Base-by-base conservation (phyloP, 2,888 invertebrate species). In the Hydrotaea diabolus region DNA sequence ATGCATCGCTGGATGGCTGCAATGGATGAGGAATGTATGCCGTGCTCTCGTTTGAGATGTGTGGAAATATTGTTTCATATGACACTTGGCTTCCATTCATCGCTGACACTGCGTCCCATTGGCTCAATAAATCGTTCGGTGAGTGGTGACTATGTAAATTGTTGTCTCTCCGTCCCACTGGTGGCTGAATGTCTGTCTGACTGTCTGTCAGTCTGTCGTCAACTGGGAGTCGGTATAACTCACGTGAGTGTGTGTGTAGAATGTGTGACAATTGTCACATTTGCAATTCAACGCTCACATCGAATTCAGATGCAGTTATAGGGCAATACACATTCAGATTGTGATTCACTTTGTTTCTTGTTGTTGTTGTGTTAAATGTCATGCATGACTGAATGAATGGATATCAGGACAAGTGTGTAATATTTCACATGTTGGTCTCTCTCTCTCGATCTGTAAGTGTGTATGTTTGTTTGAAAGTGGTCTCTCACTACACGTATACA, bases 21-120 rank as follows among this genome's bases (percentile, higher is more conserved):
- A 19, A 71, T 59, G 31, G 57, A 71, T 15, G 46, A 59, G 21
- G 15, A 11, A 46, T 69, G 69, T 9, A 43, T 46, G 46, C 21
- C 43, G 46, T 21, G 43, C 46, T 39, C 46, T 46, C 69, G 46
- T 46, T 43, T 46, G 46, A 69, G 39, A 23, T 39, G 69, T 69
- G 59, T 71, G 57, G 46, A 77, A 77, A 77, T 77, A 77, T 77
- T 77, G 71, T 77, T 77, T 71, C 77, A 71, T 77, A 59, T 77
- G 77, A 59, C 77, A 77, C 77, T 77, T 77, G 77, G 49, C 77
- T 77, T 77, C 43, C 69, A 77, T 69, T 77, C 77, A 71, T 23
- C 59, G 71, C 69, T 77, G 77, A 77, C 77, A 77, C 57, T 39
- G 46, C 21, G 77, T 71, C 71, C 77, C 77, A 71, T 77, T 77